Evolutionary conservation across 2,113 vertebrate genomes (phyloP).

Genomic region (Hylia prasina): DNA sequence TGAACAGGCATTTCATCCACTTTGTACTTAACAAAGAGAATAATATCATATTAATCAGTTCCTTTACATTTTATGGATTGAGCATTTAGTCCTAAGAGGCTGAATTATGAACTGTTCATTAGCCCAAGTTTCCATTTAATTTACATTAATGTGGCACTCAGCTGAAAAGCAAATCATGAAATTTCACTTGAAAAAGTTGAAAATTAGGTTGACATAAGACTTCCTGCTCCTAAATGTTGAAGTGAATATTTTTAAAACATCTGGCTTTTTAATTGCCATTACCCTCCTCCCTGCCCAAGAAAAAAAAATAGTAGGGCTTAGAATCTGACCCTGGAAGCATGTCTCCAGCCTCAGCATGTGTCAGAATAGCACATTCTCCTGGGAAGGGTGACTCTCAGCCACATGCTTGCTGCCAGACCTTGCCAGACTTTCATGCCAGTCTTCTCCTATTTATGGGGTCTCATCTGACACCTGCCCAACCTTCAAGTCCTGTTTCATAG

Average conservation of each 20-base stretch:
- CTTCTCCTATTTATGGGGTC: neutral
- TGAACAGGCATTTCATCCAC: neutral
- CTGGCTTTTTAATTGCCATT: neutral
- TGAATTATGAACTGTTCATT: neutral
- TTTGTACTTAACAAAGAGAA: neutral
- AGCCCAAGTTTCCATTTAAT: neutral
- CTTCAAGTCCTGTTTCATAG: neutral
- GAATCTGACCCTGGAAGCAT: neutral
- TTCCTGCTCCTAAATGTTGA: neutral
- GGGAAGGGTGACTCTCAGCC: neutral
- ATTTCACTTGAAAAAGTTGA: neutral
- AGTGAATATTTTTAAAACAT: neutral
- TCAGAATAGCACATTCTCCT: neutral
- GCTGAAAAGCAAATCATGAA: neutral
- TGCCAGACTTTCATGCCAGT: neutral
- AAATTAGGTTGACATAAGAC: neutral
- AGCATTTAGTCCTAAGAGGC: neutral
- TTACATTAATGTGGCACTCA: neutral
- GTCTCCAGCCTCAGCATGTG: neutral
- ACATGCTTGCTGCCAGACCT: neutral
- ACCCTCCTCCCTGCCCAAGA: rapidly evolving
- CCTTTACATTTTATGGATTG: neutral
- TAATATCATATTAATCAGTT: neutral
- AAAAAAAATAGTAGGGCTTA: neutral
- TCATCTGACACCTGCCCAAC: neutral